Evolutionary conservation across 2,113 vertebrate genomes (phyloP).

Genomic region (Cephalopholis sonnerati): DNA sequence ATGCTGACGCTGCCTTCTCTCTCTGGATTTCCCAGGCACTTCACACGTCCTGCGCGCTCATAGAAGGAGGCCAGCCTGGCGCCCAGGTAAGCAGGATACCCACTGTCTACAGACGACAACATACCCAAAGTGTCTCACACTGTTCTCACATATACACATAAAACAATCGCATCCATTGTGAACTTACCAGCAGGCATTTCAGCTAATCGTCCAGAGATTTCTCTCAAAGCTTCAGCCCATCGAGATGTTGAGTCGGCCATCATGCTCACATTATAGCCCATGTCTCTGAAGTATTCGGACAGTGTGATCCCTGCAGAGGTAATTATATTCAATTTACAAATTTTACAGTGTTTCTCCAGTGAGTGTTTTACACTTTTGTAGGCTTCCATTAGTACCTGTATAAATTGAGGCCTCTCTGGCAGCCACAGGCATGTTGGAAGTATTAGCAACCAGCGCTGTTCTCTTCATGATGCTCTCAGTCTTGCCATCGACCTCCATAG

Average conservation of each 20-base stretch:
- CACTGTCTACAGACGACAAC: conserved; percentile 88
- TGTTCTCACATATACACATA: not conserved
- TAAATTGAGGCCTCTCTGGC: conserved; percentile 98
- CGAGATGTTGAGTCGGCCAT: conserved; percentile 99
- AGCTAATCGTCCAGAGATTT: conserved; percentile 96
- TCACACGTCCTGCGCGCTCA: conserved; percentile 95
- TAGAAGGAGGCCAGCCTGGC: conserved; percentile 97
- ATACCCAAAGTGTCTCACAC: not conserved
- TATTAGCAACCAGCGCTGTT: conserved; percentile 96
- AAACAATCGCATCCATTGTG: no score
- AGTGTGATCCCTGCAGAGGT: conserved; percentile 91
- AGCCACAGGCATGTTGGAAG: conserved; percentile 98
- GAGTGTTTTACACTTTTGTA: no score
- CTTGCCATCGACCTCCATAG: conserved; percentile 97
- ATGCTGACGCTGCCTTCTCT: conserved; percentile 99
- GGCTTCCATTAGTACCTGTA: conserved; percentile 84
- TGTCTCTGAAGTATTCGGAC: conserved; percentile 98
- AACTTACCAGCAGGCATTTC: conserved; percentile 98
- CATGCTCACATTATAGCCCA: conserved; percentile 99
- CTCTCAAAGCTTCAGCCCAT: conserved; percentile 97
- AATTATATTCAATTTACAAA: not conserved
- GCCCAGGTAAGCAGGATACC: conserved; percentile 97
- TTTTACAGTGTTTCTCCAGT: no score
- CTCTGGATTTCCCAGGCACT: conserved; percentile 97
- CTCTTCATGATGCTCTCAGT: conserved; percentile 98